Evolutionary conservation across 2,888 invertebrate species (phyloP), one percentile per base, ranked within the genome.

Genomic region (Pristionchus mayeri): DNA sequence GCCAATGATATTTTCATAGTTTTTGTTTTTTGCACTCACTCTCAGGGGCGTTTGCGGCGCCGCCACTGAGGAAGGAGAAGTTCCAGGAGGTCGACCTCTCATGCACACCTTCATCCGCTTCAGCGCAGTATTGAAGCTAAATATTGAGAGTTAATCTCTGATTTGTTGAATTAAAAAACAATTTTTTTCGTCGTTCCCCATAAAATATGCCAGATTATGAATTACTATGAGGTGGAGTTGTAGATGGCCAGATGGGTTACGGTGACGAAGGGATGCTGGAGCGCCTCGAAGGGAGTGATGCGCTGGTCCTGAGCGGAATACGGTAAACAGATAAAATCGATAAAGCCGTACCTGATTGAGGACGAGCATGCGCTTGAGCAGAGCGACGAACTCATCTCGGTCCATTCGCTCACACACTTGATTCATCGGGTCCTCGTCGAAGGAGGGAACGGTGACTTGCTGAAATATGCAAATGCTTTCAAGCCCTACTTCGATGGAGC

Each of bases 311-410:
- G 94, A n/a, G 48, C 16, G 18, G 24, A 18, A 34, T 34, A 40
- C 63, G 13, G 34, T 44, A 75, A 37, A 40, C 24, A 11, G 34
- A 30, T 18, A 30, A 27, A 3, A 3, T 30, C 30, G 21, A 6
- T 80, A 21, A n/a, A 3, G 0, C 3, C 44, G 34, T 52, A 79
- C 98, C 95, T 97, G 94, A 95, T 99, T 98, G 95, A 99, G 96
- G 24, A 98, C 98, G 85, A 99, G 95, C 99, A 99, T 99, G 92
- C 97, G 95, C 94, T 98, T 98, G 83, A 99, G 94, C 91, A 99
- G 95, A 94, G 98, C 98, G 90, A 99, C 98, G 93, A 99, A 99
- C 93, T 99, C 98, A 91, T 97, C 95, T 86, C 98, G 95, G 94
- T 99, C 99, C 44, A 97, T 96, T 93, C 98, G 98, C 94, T 99